A percentile compares a stretch with the other conserved stretches of the same genome.
These are phyloP conservation scores for Chromis chromis DNA, from an alignment of 2,797 vertebrate species.

Conservation along the genomic window DNA sequence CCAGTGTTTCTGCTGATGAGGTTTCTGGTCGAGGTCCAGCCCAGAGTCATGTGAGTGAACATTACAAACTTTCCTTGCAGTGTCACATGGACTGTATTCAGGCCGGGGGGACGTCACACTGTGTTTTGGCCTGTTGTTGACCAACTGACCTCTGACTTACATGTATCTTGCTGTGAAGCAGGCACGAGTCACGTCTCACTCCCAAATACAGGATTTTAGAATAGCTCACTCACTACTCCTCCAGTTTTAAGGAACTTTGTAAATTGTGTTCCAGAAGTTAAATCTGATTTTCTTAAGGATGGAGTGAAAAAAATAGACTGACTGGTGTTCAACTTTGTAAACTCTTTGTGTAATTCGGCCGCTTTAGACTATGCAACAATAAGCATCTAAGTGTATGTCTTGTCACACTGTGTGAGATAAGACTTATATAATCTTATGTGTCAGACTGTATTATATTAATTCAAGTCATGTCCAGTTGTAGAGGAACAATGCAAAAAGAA, in stretches of 20 bases:
- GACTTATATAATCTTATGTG: not conserved
- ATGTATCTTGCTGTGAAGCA: constrained; percentile 5
- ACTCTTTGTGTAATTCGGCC: not conserved
- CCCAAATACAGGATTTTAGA: not conserved
- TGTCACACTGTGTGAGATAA: not conserved
- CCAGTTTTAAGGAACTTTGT: not conserved
- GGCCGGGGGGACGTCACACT: constrained; percentile 21
- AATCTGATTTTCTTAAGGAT: not conserved
- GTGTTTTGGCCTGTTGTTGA: constrained; percentile 15
- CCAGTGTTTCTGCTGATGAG: not conserved
- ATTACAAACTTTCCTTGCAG: not conserved
- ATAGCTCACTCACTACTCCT: not conserved
- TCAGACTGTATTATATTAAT: not conserved
- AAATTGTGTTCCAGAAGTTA: not conserved
- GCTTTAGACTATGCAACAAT: not conserved
- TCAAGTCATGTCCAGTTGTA: too few species aligned
- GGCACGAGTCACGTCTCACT: not conserved
- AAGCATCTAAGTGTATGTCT: not conserved
- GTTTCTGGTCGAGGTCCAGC: constrained; percentile 7
- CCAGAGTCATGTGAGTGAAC: constrained; percentile 24
- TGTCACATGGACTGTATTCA: constrained; percentile 26
- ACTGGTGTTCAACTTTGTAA: too few species aligned
- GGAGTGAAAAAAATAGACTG: too few species aligned
- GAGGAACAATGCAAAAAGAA: too few species aligned
- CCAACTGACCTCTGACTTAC: constrained; percentile 37